Base-by-base conservation (phyloP, 2,888 invertebrate species). In the Drosophila mercatorum region DNA sequence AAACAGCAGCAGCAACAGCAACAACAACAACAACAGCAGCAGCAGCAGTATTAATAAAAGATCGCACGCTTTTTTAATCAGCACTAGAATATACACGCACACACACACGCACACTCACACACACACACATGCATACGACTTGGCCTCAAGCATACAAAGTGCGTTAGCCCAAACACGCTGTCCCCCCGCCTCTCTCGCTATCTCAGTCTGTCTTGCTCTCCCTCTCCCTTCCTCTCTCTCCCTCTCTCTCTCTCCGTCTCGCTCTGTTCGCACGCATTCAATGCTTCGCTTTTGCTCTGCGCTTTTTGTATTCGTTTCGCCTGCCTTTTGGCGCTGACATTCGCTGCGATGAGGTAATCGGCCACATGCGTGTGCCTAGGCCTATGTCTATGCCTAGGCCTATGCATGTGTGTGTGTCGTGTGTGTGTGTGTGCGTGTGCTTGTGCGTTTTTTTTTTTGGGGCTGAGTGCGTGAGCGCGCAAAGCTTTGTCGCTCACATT, bases 281-380 rank as follows among this genome's bases (percentile, higher is more conserved):
- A 71, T 59, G 80, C 84, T 76, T 80, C 71, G 83, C 81, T 71
- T 72, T 81, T 72, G 70, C 75, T 65, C 66, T 72, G 66, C 74
- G 69, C 63, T 77, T 77, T 80, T 57, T 51, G 51, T 51, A 38
- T 75, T 72, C 38, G 64, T 0, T 51, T 51, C 62, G 64, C 11
- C 61, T 75, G 66, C 72, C 47, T 61, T 73, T 71, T 63, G 56
- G 49, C 67, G 77, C 83, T 82, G 81, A 78, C 83, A 86, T 84
- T 81, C 80, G 77, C 71, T 78, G 84, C 88, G 85, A 86, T 86
- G 86, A 86, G 88, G 86, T 86, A 86, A 86, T 88, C 88, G 71
- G 80, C 81, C 64, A 78, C 72, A 81, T 79, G 72, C 71, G 81
- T 79, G 53, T 68, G 68, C 38, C 46, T 58, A 58, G 46, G 46